These are phyloP conservation scores for Larimichthys polyactis DNA, from an alignment of 2,113 vertebrate genomes.

Conservation along the genomic window DNA sequence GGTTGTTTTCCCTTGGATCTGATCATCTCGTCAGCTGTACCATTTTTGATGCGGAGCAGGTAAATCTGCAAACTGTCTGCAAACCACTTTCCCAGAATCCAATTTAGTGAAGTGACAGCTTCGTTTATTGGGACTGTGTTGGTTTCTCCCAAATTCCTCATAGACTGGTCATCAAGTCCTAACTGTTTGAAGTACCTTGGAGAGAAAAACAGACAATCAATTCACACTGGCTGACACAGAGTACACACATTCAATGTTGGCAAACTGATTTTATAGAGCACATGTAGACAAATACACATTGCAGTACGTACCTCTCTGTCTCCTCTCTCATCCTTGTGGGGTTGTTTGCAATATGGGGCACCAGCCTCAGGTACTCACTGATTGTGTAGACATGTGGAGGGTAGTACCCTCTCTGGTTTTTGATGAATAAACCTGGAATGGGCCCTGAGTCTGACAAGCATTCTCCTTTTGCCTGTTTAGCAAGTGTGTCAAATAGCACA, in stretches of 20 bases:
- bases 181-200: neutral
- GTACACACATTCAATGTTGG: neutral
- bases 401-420: constrained; percentile 20
- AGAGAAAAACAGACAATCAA: neutral
- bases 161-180: neutral
- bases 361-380: constrained; percentile 52
- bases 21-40: no score
- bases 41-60: neutral
- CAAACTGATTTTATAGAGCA: neutral
- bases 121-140: accelerated
- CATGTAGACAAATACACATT: neutral
- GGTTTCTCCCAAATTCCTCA: neutral
- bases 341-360: constrained; percentile 57
- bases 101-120: neutral
- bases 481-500: constrained; percentile 59
- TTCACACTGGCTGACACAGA: neutral
- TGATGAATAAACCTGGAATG: constrained; percentile 36
- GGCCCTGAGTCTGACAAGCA: constrained; percentile 16
- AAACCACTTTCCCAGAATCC: accelerated
- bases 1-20: no score
- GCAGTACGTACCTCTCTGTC: constrained; percentile 41
- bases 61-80: neutral
- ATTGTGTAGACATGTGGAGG: neutral
- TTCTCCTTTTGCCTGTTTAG: constrained; percentile 39
- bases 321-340: constrained; percentile 47